Evolutionary conservation across 2,797 vertebrate genomes (phyloP).

Genomic region (Phrynocephalus forsythii): DNA sequence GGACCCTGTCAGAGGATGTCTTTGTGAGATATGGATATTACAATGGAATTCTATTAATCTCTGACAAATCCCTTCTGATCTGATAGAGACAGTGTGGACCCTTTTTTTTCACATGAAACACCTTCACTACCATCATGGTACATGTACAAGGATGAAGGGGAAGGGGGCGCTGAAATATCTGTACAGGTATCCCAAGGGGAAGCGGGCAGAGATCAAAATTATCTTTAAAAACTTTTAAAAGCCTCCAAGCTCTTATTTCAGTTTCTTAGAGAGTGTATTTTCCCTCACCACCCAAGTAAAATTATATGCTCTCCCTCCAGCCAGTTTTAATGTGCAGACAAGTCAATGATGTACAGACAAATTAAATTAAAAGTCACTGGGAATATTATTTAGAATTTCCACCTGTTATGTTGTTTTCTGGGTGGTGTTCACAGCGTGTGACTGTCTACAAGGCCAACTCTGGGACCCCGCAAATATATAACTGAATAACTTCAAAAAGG

Average conservation of each 20-base stretch:
- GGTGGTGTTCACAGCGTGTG: too few relatives aligned
- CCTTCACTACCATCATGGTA: slow-evolving; percentile 36
- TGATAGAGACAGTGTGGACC: slow-evolving; percentile 69
- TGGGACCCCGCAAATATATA: background rate
- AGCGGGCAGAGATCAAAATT: background rate
- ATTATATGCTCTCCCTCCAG: too few relatives aligned
- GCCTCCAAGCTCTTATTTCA: too few relatives aligned
- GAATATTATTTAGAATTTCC: slow-evolving; percentile 7
- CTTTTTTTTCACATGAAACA: slow-evolving; percentile 61
- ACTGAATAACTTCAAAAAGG: background rate
- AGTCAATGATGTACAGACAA: background rate
- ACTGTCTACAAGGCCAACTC: background rate
- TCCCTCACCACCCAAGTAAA: too few relatives aligned
- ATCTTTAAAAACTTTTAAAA: too few relatives aligned
- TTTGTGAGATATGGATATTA: slow-evolving; percentile 73
- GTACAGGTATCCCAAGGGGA: slow-evolving; percentile 36
- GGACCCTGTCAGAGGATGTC: slow-evolving; percentile 70
- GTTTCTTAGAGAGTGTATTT: too few relatives aligned
- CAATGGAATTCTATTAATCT: slow-evolving; percentile 74
- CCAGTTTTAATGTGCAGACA: too few relatives aligned
- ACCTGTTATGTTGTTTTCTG: too few relatives aligned
- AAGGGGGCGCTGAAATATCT: background rate
- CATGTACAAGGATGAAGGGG: background rate
- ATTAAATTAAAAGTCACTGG: background rate
- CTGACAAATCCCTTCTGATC: slow-evolving; percentile 71